Percentiles rank a stretch among this genome's conserved stretches.
Conservation (phyloP, 2,888 invertebrate species). For the Meghimatium bilineatum region DNA sequence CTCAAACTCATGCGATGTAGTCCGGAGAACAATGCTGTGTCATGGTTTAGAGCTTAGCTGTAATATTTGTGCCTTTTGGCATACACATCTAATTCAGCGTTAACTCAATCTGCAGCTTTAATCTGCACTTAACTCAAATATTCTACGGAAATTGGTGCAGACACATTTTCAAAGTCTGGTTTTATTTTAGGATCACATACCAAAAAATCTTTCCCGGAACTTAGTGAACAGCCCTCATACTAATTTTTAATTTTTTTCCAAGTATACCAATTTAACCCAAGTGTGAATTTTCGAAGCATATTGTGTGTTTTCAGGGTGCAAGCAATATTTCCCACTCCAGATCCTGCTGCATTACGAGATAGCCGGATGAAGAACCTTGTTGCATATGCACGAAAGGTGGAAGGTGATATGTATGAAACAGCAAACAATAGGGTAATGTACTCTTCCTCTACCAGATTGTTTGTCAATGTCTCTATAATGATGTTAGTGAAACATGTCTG, state of each 20-base stretch:
- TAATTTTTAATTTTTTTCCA: background rate
- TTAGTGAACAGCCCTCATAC: background rate
- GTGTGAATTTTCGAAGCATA: background rate
- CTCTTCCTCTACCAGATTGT: background rate
- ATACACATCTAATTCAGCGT: too few species aligned
- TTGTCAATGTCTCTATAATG: background rate
- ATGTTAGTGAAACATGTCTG: too few species aligned
- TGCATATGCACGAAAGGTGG: conserved; percentile 98
- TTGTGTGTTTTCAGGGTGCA: conserved; percentile 82
- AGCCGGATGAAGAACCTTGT: conserved; percentile 98
- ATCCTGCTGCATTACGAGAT: conserved; percentile 96
- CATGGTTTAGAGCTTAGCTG: too few species aligned
- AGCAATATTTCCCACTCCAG: conserved; percentile 99
- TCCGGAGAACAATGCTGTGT: too few species aligned
- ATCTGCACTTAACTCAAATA: too few species aligned
- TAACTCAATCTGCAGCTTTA: too few species aligned
- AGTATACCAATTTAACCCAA: background rate
- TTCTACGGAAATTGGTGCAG: too few species aligned
- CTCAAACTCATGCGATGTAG: too few species aligned
- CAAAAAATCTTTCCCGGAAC: too few species aligned
- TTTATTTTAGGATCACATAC: too few species aligned
- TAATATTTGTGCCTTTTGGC: too few species aligned
- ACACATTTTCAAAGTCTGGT: too few species aligned
- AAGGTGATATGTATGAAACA: conserved; percentile 99
- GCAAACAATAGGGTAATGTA: conserved; percentile 89